phyloP scores from a whole-genome alignment of 1,140 invertebrate species.

The Ylistrum balloti region DNA sequence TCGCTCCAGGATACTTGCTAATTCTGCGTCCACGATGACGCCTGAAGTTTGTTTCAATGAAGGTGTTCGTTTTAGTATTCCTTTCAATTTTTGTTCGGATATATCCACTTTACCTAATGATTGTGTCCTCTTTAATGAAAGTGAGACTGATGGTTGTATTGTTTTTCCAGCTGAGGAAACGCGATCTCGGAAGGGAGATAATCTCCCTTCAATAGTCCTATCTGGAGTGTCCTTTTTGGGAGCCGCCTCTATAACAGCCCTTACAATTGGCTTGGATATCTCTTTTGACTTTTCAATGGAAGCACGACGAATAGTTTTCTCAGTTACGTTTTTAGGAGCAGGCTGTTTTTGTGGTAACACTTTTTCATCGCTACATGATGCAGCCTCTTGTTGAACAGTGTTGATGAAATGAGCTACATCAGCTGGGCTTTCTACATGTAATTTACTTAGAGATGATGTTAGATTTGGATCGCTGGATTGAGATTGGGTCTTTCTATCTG shows the following conservation, averaged over 20 bases:
- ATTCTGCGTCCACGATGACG: conserved; percentile 66
- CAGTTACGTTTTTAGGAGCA: neutral
- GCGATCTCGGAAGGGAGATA: conserved; percentile 40
- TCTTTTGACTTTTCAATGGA: neutral
- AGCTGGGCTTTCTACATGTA: neutral
- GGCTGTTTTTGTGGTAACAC: neutral
- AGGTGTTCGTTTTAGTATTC: conserved; percentile 66
- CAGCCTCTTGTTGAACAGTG: neutral
- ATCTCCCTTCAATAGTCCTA: neutral
- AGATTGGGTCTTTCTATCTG: neutral
- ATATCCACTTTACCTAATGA: conserved; percentile 4
- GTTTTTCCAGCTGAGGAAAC: conserved; percentile 44
- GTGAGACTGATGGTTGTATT: conserved; percentile 48
- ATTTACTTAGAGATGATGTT: neutral
- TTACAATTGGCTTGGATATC: conserved; percentile 36
- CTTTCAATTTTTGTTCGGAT: conserved; percentile 61
- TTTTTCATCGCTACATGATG: neutral
- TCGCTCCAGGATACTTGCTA: conserved; percentile 63
- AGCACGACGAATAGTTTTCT: neutral
- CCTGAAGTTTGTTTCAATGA: conserved; percentile 66
- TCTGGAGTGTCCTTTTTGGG: conserved; percentile 44
- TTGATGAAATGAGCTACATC: neutral
- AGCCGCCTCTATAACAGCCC: conserved; percentile 55
- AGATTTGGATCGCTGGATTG: conserved; percentile 5
- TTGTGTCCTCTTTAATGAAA: conserved; percentile 44